Evolutionary conservation across 2,113 vertebrate genomes (phyloP).

Genomic region (Colistium nudipinnis): DNA sequence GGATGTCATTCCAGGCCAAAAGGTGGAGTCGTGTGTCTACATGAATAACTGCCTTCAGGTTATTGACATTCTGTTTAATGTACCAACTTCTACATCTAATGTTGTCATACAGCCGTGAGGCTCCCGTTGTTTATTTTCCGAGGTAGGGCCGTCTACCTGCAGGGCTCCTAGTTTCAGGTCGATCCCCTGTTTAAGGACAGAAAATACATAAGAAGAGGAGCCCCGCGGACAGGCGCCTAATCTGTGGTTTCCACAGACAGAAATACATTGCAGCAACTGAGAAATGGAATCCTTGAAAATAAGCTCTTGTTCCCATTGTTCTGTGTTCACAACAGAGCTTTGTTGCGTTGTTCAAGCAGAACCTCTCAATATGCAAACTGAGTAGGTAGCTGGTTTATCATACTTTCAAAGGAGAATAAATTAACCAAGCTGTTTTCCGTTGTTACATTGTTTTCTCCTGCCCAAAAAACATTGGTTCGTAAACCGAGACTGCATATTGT

Average conservation of each 20-base stretch:
- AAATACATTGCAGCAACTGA: background rate
- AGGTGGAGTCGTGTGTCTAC: background rate
- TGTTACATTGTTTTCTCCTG: background rate
- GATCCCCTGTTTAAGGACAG: background rate
- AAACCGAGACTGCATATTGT: background rate
- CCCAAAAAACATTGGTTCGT: background rate
- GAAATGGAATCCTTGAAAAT: background rate
- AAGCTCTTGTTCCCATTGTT: constrained; percentile 54
- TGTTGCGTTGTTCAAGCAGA: constrained; percentile 34
- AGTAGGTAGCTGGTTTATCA: constrained; percentile 30
- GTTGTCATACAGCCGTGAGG: background rate
- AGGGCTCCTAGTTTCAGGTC: background rate
- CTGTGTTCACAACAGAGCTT: constrained; percentile 47
- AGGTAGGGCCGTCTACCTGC: background rate
- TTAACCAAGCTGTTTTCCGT: background rate
- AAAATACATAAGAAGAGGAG: background rate
- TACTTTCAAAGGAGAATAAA: constrained; percentile 1
- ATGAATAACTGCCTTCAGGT: background rate
- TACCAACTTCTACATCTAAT: background rate
- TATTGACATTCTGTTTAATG: too few species aligned
- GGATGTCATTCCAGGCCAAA: background rate
- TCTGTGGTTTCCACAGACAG: background rate
- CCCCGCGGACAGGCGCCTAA: background rate
- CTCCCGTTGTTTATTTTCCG: background rate
- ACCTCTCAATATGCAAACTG: constrained; percentile 13